Conservation (phyloP, 2,113 vertebrate species). For the Podarcis muralis region DNA sequence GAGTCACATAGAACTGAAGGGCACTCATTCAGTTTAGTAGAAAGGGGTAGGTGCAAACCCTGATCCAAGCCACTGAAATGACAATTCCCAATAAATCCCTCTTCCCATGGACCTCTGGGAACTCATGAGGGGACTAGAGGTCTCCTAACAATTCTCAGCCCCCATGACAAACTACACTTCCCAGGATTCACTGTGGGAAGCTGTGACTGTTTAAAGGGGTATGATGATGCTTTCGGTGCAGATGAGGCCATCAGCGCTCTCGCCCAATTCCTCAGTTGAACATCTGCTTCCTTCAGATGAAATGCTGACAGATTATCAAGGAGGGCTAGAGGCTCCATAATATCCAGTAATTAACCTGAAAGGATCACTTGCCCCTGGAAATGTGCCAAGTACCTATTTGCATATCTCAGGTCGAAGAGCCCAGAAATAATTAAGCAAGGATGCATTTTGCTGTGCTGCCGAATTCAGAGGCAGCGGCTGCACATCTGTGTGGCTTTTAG, state of each 20-base stretch:
- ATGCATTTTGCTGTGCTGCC: not conserved
- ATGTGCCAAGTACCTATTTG: slow-evolving; percentile 16
- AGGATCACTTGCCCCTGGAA: slow-evolving; percentile 6
- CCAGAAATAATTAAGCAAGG: not conserved
- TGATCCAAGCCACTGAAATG: no score
- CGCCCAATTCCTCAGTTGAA: slow-evolving; percentile 51
- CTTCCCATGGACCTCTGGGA: no score
- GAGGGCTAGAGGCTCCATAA: not conserved
- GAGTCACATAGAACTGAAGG: no score
- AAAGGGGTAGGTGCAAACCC: no score
- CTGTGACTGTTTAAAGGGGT: no score
- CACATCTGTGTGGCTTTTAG: not conserved
- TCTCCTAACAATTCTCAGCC: no score
- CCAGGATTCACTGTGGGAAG: no score
- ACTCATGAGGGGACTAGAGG: no score
- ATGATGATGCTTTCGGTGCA: no score
- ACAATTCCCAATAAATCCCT: no score
- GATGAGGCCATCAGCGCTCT: slow-evolving; percentile 54
- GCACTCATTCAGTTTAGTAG: no score
- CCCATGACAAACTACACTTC: no score
- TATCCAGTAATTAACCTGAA: slow-evolving; percentile 46
- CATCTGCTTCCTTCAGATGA: slow-evolving; percentile 56
- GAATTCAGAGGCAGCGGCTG: not conserved
- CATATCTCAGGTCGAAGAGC: slow-evolving; percentile 21
- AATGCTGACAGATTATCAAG: slow-evolving; percentile 53